Evolutionary conservation across 92 coral and sea anemone genomes (phyloP), one percentile per base, ranked within the genome.

Genomic region (Bergia sp.): DNA sequence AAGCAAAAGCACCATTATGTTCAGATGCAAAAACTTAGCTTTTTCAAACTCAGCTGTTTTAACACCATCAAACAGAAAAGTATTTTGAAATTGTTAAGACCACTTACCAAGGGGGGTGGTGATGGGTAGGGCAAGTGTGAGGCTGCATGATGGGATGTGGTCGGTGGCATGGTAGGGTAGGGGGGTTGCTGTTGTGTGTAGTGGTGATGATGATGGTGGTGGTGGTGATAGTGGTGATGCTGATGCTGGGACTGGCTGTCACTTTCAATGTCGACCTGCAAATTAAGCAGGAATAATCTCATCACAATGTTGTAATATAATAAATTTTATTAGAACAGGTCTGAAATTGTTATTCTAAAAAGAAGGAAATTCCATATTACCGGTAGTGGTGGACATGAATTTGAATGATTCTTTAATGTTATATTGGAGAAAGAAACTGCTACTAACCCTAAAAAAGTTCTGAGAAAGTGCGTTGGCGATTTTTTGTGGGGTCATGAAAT

Each of bases 201-300:
- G 76, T 95, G 98, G 83, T 95, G 98, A 39, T 95, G 98, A 50
- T 95, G 98, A 69, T 95, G 98, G 82, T 95, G 98, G 76, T 95
- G 98, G 77, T 95, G 98, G 89, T 95, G 93, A 81, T 95, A 93
- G 86, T 95, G 96, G 79, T 95, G 98, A 76, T 95, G 93, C 67
- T 95, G 96, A 65, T 92, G 98, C 3, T 88, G 84, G 29, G 88
- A 75, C 16, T 86, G 88, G 49, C 92, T 82, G 66, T 89, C 88
- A 81, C 38, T 86, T 76, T 87, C 94, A 84, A 86, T 76, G 76
- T 94, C 95, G 87, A 91, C 91, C 98, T 95, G 89, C 66, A 77
- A 86, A 82, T 91, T 69, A 42, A 72, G 86, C 73, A 86, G 86
- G 86, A 82, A 82, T 64, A 82, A 16, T 6, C 5, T 64, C 3